Evolutionary conservation across 2,113 vertebrate genomes (phyloP).

Genomic region (Otocyon megalotis): DNA sequence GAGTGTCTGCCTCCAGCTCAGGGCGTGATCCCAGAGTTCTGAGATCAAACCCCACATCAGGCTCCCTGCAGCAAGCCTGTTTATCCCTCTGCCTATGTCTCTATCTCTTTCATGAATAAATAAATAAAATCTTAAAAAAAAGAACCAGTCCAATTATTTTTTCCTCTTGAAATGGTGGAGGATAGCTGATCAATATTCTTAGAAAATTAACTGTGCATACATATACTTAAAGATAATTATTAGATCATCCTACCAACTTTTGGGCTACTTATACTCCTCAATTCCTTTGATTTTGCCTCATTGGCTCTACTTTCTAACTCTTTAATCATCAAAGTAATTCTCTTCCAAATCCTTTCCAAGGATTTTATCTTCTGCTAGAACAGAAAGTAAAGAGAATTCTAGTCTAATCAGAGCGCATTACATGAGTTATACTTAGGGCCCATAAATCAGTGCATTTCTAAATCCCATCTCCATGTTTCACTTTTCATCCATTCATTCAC

Average conservation of each 20-base stretch:
- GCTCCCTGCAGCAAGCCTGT: too few species aligned
- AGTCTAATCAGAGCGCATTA: not conserved
- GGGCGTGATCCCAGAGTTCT: too few species aligned
- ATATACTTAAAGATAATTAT: not conserved
- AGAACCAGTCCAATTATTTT: not conserved
- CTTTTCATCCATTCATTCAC: not conserved
- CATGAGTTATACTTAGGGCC: not conserved
- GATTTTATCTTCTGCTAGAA: constrained; percentile 8
- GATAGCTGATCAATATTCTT: not conserved
- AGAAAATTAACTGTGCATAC: not conserved
- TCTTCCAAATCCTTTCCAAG: constrained; percentile 20
- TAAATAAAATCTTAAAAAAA: too few species aligned
- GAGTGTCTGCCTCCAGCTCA: too few species aligned
- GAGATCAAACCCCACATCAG: too few species aligned
- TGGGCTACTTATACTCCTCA: constrained; percentile 2
- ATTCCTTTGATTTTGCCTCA: constrained; percentile 1
- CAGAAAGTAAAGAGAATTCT: constrained; percentile 27
- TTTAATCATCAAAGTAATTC: constrained; percentile 26
- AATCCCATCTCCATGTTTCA: not conserved
- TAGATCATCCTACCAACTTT: constrained; percentile 11
- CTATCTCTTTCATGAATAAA: too few species aligned
- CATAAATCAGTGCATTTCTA: not conserved
- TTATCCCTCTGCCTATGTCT: too few species aligned
- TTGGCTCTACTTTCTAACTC: constrained; percentile 41
- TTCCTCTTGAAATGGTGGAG: not conserved